phyloP scores from a whole-genome alignment of 2,113 vertebrate genomes.

The Xenus cinereus region DNA sequence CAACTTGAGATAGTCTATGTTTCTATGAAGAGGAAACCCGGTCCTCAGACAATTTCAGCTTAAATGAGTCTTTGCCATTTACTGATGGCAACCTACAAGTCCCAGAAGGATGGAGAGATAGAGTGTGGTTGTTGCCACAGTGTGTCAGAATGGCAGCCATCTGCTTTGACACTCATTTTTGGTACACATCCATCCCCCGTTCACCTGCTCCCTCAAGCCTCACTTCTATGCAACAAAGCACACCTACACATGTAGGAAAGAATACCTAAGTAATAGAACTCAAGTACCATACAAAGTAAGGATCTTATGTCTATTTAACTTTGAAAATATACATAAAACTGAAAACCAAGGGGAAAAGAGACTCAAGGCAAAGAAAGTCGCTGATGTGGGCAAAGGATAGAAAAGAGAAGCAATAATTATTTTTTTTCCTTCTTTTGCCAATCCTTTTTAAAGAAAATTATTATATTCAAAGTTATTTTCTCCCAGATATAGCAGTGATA shows the following conservation, averaged over 20 bases:
- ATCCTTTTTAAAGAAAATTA: background rate
- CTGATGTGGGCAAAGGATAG: background rate
- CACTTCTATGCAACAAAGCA: background rate
- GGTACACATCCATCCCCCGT: background rate
- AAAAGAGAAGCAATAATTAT: background rate
- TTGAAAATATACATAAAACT: background rate
- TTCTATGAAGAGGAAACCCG: background rate
- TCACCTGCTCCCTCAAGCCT: background rate
- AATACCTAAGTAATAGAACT: background rate
- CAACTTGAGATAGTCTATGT: background rate
- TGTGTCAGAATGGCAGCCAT: background rate
- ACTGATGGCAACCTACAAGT: background rate
- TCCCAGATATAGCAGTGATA: background rate
- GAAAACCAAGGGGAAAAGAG: background rate
- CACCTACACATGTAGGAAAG: background rate
- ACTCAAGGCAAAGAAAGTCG: background rate
- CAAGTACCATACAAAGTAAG: background rate
- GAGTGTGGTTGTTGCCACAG: rapidly evolving
- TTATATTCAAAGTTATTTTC: background rate
- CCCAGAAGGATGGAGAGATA: background rate
- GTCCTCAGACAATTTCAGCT: background rate
- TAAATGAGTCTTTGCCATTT: background rate
- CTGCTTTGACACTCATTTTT: background rate
- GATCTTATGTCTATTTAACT: background rate
- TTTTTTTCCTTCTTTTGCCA: background rate